Percentiles rank a stretch among this genome's conserved stretches.
Conservation (phyloP, 1,140 invertebrate species). For the Bombyx mandarina region DNA sequence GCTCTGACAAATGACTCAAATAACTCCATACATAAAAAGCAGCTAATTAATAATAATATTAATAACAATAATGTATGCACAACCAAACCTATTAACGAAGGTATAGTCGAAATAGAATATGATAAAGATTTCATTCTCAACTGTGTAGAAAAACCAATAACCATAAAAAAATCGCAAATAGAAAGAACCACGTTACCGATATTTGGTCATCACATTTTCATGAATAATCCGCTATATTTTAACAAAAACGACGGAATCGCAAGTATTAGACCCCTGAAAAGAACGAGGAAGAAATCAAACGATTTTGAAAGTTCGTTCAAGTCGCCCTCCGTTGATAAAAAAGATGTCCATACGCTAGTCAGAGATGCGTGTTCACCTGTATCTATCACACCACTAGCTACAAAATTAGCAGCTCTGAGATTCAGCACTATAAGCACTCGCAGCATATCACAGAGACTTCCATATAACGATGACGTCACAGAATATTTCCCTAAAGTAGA, state of each 20-base stretch:
- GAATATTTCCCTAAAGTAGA: conserved; percentile 59
- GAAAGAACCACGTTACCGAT: conserved; percentile 58
- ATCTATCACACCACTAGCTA: conserved; percentile 52
- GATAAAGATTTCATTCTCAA: conserved; percentile 54
- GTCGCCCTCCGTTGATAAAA: conserved; percentile 58
- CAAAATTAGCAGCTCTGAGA: conserved; percentile 54
- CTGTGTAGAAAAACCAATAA: conserved; percentile 52
- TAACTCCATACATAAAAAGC: conserved; percentile 24
- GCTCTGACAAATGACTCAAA: conserved; percentile 20
- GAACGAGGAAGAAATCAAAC: conserved; percentile 59
- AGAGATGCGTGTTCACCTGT: conserved; percentile 59
- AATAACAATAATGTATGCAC: conserved; percentile 37
- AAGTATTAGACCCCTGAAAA: conserved; percentile 51
- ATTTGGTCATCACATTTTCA: conserved; percentile 58
- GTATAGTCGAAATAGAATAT: conserved; percentile 60
- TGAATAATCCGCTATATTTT: conserved; percentile 57
- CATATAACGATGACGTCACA: conserved; percentile 33
- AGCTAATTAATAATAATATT: conserved; percentile 13
- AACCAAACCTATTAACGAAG: conserved; percentile 43
- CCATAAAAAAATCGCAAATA: conserved; percentile 25
- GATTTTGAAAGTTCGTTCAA: conserved; percentile 65
- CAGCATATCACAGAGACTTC: conserved; percentile 40
- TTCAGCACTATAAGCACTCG: conserved; percentile 62
- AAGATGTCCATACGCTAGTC: conserved; percentile 48
- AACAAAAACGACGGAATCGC: conserved; percentile 42